These are phyloP conservation scores for Shargacucullia verbasci DNA, from an alignment of 2,888 invertebrate species.

Conservation along the genomic window DNA sequence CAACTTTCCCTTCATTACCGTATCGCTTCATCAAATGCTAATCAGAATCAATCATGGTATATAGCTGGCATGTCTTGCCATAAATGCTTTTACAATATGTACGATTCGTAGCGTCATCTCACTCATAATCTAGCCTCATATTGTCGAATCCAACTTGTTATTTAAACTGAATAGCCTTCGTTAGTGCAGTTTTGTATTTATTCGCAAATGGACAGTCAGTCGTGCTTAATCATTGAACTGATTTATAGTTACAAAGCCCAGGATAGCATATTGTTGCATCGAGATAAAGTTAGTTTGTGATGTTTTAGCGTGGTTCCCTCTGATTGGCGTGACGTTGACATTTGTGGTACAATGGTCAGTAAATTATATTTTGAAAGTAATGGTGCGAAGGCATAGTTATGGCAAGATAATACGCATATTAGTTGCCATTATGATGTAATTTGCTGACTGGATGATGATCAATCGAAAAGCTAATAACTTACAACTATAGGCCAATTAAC, in stretches of 20 bases:
- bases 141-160: slow-evolving; percentile 68
- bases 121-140: slow-evolving; percentile 65
- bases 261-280: slow-evolving; percentile 37
- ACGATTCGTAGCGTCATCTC: slow-evolving; percentile 58
- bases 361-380: slow-evolving; percentile 46
- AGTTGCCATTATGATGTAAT: slow-evolving; percentile 9
- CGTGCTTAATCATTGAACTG: slow-evolving; percentile 77
- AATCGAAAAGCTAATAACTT: not conserved
- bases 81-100: slow-evolving; percentile 33
- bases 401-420: slow-evolving; percentile 20
- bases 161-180: slow-evolving; percentile 81
- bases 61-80: slow-evolving; percentile 28
- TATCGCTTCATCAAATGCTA: slow-evolving; percentile 61
- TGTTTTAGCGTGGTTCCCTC: slow-evolving; percentile 34
- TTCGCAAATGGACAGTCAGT: slow-evolving; percentile 73
- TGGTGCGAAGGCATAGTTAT: slow-evolving; percentile 15
- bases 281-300: slow-evolving; percentile 30
- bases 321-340: slow-evolving; percentile 44
- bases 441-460: slow-evolving; percentile 4
- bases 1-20: slow-evolving; percentile 53
- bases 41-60: slow-evolving; percentile 64
- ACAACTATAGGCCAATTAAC: too few species aligned
- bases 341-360: slow-evolving; percentile 37
- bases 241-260: slow-evolving; percentile 64
- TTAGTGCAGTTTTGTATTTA: slow-evolving; percentile 81